Percentiles rank a stretch among this genome's conserved stretches.
Evolutionary conservation across 1,140 invertebrate species (phyloP).

Genomic region (Rhopalosiphum padi): DNA sequence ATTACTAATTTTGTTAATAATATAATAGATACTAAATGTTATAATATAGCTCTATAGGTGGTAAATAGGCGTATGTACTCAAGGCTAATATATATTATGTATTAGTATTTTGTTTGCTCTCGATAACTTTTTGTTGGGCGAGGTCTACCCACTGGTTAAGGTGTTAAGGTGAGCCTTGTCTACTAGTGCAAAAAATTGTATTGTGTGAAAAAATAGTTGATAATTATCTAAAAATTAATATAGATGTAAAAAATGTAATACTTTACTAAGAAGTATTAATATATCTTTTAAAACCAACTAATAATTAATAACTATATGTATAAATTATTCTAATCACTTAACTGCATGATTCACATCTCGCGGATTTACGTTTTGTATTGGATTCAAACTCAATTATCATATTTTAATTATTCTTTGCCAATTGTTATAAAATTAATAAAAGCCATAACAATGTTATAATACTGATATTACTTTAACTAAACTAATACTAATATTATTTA

Average conservation of each 20-base stretch:
- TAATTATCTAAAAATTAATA: conserved; percentile 30
- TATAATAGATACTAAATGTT: background rate
- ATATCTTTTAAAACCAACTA: background rate
- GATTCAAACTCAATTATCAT: background rate
- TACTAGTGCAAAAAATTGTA: conserved; percentile 7
- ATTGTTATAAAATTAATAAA: background rate
- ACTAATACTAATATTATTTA: background rate
- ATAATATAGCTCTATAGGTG: conserved; percentile 27
- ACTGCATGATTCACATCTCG: background rate
- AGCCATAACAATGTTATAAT: background rate
- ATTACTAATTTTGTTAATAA: background rate
- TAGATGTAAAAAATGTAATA: background rate
- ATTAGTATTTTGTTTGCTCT: background rate
- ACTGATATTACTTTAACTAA: background rate
- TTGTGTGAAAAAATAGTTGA: conserved; percentile 37
- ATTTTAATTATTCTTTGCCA: background rate
- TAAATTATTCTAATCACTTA: background rate
- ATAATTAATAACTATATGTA: background rate
- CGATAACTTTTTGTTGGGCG: conserved; percentile 39
- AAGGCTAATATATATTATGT: conserved; percentile 37
- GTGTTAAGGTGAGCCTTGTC: conserved; percentile 40
- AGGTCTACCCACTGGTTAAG: conserved; percentile 39
- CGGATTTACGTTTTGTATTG: background rate
- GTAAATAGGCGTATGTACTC: conserved; percentile 21
- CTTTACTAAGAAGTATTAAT: background rate